Conservation (phyloP, 2,888 invertebrate genomes). For the Caenorhabditis drosophilae region DNA sequence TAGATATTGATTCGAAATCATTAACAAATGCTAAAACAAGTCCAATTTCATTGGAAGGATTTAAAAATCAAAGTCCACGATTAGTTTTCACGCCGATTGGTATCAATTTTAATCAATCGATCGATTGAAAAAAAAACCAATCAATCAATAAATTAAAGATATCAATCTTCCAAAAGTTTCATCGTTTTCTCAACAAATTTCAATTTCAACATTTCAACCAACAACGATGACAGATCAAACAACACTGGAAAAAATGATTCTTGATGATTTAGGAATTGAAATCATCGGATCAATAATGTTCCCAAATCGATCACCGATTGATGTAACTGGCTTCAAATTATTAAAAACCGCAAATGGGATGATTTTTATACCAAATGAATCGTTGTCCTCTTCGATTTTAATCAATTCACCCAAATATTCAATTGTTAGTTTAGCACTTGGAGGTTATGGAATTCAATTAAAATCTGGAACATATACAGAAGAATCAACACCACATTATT, state of each 20-base stretch:
- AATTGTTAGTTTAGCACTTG: slow-evolving; percentile 16
- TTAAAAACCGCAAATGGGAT: slow-evolving; percentile 9
- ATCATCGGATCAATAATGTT: slow-evolving; percentile 3
- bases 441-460: slow-evolving; percentile 35
- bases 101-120: neutral
- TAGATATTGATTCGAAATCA: slow-evolving; percentile 22
- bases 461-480: slow-evolving; percentile 31
- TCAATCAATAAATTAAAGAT: slow-evolving; percentile 4
- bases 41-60: slow-evolving; percentile 9
- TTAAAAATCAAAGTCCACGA: slow-evolving; percentile 9
- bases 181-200: slow-evolving; percentile 11
- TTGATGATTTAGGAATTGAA: neutral
- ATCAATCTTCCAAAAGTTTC: slow-evolving; percentile 18
- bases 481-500: slow-evolving; percentile 13
- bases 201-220: slow-evolving; percentile 29
- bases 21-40: slow-evolving; percentile 13
- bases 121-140: neutral
- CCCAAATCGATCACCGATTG: slow-evolving; percentile 19
- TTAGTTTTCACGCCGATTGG: slow-evolving; percentile 20
- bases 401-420: slow-evolving; percentile 22
- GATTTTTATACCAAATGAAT: slow-evolving; percentile 11
- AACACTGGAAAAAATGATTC: neutral
- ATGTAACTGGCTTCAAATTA: slow-evolving; percentile 24
- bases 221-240: neutral
- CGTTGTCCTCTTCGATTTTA: slow-evolving; percentile 4